A percentile compares a stretch with the other conserved stretches of the same genome.
Evolutionary conservation across 2,113 vertebrate species (phyloP).

Genomic region (Sinocyclocheilus rhinocerous): DNA sequence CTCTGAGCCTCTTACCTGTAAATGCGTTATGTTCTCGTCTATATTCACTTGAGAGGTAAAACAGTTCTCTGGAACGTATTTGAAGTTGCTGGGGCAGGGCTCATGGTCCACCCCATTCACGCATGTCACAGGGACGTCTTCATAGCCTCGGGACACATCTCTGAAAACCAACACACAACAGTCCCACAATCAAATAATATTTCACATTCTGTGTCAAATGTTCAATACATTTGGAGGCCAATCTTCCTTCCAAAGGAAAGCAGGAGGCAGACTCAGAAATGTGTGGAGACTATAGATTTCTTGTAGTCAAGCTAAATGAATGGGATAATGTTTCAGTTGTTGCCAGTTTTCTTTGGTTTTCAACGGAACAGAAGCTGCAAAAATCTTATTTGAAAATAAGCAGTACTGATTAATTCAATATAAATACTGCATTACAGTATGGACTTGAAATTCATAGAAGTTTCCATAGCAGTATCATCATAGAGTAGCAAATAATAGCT

Average conservation of each 20-base stretch:
- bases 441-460: not conserved
- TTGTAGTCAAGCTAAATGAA: not conserved
- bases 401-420: not conserved
- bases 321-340: not conserved
- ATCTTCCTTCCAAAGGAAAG: not conserved
- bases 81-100: conserved; percentile 89
- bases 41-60: conserved; percentile 91
- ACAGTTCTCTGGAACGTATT: conserved; percentile 94
- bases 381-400: not conserved
- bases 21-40: conserved; percentile 93
- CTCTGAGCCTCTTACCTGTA: conserved; percentile 81
- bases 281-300: not conserved
- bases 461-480: not conserved
- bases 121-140: conserved; percentile 87
- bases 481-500: not conserved
- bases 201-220: not conserved
- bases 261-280: not conserved
- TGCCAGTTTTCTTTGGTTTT: not conserved
- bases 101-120: conserved; percentile 88
- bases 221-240: not conserved
- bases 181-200: not conserved
- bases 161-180: conserved; percentile 65
- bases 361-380: not conserved
- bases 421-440: not conserved
- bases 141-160: conserved; percentile 93